Evolutionary conservation across 2,797 vertebrate species (phyloP), one percentile per base, ranked within the genome.

Genomic region (Pipistrellus nathusii): DNA sequence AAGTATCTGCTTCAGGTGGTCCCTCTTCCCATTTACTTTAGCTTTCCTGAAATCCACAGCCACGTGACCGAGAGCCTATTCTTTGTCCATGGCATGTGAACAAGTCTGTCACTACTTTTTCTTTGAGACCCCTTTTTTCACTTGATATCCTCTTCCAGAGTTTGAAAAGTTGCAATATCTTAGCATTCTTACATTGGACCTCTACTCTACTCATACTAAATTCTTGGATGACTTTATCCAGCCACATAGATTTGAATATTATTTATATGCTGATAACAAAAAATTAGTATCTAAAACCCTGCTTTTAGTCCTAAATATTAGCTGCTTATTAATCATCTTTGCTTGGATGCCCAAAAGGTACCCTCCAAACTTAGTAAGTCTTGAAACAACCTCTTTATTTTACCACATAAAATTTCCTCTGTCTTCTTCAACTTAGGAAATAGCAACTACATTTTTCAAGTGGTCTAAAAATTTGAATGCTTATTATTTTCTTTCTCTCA

Each of bases 241-340:
- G 27, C 6, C 8, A 6, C 38, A 5, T 80, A 64, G 27, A 57
- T 46, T 62, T n/a, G 90, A 91, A 72, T 57, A 46, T 57, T 66
- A 83, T 71, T 72, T 81, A 62, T 41, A 18, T 83, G 12, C 35
- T 71, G 72, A 81, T 83, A 46, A 85, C 27, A 89, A 44, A 6
- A 53, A 55, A 68, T 73, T 51, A 21, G 7, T 62, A 46, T 46
- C 23, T 86, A 44, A 77, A 94, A 73, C 11, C 5, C 8, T 80
- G 38, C 27, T 71, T 85, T n/a, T 76, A 30, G 30, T 90, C 44
- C 20, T 75, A 80, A 90, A 53, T 8, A 93, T 87, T 35, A 93
- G 27, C 3, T 85, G 1, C 21, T 35, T 46, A 69, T 86, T 84
- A 38, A 59, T 85, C 59, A 20, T 59, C 46, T 92, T 13, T 90